A percentile compares a stretch with the other conserved stretches of the same genome.
These are phyloP conservation scores for Pan troglodytes DNA, from an alignment of 2,113 vertebrate genomes.

Conservation along the genomic window NHGRI_mPanTro3-v2.1_pri NC_072402.2:55432501-55433000, in stretches of 20 bases:
- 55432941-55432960: neutral
- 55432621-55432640: no score
- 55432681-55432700: no score
- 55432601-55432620: no score
- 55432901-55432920: neutral
- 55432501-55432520: no score
- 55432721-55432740: neutral
- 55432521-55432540: no score
- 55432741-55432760: neutral
- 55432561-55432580: no score
- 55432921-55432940: neutral
- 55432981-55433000: neutral
- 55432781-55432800: neutral
- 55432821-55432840: neutral
- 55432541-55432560: no score
- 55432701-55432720: no score
- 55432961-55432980: slow-evolving; percentile 41
- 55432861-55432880: neutral
- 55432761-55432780: neutral
- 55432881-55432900: neutral
- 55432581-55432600: no score
- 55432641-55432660: no score
- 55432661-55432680: no score
- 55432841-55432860: neutral
- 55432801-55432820: neutral